Evolutionary conservation across 2,113 vertebrate species (phyloP).

Genomic region (Cheirogaleus medius): DNA sequence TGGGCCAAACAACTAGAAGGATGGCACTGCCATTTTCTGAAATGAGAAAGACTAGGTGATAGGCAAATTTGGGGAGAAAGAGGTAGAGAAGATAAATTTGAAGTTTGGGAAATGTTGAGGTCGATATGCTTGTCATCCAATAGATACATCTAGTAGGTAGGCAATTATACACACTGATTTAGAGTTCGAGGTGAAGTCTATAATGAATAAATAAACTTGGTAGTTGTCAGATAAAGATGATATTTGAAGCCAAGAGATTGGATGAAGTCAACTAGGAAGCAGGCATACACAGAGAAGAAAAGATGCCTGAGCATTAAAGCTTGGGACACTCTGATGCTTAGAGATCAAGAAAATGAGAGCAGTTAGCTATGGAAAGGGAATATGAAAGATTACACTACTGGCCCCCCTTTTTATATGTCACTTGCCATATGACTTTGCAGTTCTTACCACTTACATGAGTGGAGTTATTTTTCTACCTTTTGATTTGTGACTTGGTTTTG

Average conservation of each 20-base stretch:
- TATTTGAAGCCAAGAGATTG: neutral
- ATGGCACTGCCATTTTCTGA: neutral
- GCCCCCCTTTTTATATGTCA: neutral
- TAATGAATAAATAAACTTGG: neutral
- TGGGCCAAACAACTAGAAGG: neutral
- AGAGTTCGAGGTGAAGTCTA: neutral
- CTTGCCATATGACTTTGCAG: neutral
- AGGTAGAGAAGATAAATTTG: neutral
- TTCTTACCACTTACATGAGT: neutral
- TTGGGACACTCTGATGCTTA: neutral
- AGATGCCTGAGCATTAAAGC: neutral
- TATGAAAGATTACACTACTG: neutral
- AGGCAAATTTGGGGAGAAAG: neutral
- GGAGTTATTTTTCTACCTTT: neutral
- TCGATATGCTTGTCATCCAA: neutral
- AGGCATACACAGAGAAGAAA: neutral
- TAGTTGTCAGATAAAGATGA: neutral
- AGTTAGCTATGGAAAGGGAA: neutral
- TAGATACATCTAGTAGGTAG: neutral
- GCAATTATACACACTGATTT: neutral
- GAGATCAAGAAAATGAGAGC: neutral
- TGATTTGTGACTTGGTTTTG: neutral
- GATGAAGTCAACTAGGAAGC: neutral
- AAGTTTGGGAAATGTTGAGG: neutral
- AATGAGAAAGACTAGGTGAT: neutral